A percentile compares a stretch with the other conserved stretches of the same genome.
Conservation (phyloP, 2,113 vertebrate genomes). For the Epinephelus cyanopodus region DNA sequence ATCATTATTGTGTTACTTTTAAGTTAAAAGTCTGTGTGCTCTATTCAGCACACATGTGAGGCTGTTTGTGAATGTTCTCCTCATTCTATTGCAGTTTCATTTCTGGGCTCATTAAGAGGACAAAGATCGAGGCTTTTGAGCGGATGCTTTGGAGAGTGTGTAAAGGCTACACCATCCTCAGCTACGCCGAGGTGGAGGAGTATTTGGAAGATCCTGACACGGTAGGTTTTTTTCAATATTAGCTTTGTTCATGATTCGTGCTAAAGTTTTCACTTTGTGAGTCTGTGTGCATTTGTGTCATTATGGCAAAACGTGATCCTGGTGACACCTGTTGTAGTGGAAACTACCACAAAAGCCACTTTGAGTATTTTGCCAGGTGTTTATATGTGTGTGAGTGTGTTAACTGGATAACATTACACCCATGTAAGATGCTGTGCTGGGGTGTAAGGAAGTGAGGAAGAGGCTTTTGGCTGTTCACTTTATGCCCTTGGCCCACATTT, state of each 20-base stretch:
- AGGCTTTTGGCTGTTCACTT: too few species aligned
- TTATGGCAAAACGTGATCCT: too few species aligned
- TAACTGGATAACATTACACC: too few species aligned
- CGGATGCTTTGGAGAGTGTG: conserved; percentile 97
- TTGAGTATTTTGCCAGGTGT: too few species aligned
- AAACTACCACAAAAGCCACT: too few species aligned
- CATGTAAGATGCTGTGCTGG: too few species aligned
- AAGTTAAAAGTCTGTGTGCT: not conserved
- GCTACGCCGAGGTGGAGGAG: conserved; percentile 91
- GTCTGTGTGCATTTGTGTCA: too few species aligned
- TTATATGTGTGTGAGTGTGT: too few species aligned
- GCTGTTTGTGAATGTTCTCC: not conserved
- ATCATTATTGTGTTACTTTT: not conserved
- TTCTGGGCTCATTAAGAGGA: conserved; percentile 92
- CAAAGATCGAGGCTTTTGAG: conserved; percentile 94
- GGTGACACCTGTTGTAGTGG: too few species aligned
- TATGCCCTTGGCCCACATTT: too few species aligned
- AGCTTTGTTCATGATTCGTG: not conserved
- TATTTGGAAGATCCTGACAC: conserved; percentile 91
- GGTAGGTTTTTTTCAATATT: conserved; percentile 78
- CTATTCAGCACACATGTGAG: not conserved
- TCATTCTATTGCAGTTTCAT: conserved; percentile 83
- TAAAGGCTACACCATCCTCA: conserved; percentile 96
- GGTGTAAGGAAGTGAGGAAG: too few species aligned
- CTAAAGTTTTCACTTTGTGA: not conserved